Base-by-base conservation (phyloP, 2,113 vertebrate species). In the Cephalopterus ornatus region DNA sequence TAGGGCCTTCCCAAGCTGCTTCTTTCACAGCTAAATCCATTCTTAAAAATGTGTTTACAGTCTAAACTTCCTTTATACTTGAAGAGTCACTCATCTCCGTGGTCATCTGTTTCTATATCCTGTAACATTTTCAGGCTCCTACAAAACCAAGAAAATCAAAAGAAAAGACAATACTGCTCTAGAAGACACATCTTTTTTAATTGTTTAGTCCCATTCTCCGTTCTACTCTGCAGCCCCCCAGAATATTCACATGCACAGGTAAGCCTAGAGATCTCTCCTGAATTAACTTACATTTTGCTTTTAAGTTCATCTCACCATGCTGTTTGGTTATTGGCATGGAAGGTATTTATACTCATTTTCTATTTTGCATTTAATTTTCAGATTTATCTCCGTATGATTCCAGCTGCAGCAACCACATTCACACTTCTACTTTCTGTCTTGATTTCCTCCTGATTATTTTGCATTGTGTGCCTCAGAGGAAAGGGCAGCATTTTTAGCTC, bases 11-110 rank as follows among this genome's bases (percentile, higher is more conserved):
- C 91, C 91, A 94, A 96, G 88, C 79, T 96, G 67, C 94, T 89
- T 90, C 92, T 97, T 97, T 96, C 91, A 95, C 91, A 95, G 95
- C 71, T 94, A 97, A 96, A 97, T 82, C 89, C 95, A 93, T 89
- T 91, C 92, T 93, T 94, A 80, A 74, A 92, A 91, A 95, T 76
- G 70, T 73, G 89, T 93, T 91, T 93, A 82, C 76, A 94, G 82
- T 91, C 84, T 94, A 95, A 95, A 96, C 83, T 94, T 94, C 76
- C 85, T 92, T 62, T 81, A 81, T 78, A 93, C 59, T 94, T 66
- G 44, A 91, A 66, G 74, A 73, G 39, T 79, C 85, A 86, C n/a
- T 87, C 77, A 71, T 63, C 46, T 92, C 80, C 53, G 28, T 3
- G 11, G 35, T 66, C 63, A 78, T 86, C 78, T 85, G 41, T 77